phyloP scores from a whole-genome alignment of 2,888 invertebrate species.

The Ectropis crepuscularia region DNA sequence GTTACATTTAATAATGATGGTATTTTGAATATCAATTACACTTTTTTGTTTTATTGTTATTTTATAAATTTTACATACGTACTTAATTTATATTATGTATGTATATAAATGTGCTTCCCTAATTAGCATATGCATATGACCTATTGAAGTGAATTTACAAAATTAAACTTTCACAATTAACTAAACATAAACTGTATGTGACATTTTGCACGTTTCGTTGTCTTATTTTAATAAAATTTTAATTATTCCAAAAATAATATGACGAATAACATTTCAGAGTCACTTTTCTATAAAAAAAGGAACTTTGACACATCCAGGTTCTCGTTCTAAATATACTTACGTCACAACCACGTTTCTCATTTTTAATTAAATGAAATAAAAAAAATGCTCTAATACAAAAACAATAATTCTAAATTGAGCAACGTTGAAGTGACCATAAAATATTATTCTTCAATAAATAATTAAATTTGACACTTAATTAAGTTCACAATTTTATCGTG shows the following conservation, averaged over 20 bases:
- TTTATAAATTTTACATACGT: constrained; percentile 72
- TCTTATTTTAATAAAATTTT: constrained; percentile 29
- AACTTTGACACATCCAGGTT: constrained; percentile 60
- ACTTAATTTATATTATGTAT: constrained; percentile 57
- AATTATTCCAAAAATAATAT: constrained; percentile 42
- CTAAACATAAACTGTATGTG: constrained; percentile 21
- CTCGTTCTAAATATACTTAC: constrained; percentile 60
- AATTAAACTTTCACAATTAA: constrained; percentile 20
- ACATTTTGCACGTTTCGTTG: constrained; percentile 23
- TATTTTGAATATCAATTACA: constrained; percentile 80
- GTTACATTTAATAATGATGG: constrained; percentile 77
- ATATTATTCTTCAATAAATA: constrained; percentile 67
- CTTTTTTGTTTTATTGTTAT: constrained; percentile 68
- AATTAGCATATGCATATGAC: constrained; percentile 48
- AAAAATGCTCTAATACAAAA: constrained; percentile 58
- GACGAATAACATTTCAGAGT: constrained; percentile 77
- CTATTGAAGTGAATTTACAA: constrained; percentile 29
- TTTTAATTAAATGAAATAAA: constrained; percentile 53
- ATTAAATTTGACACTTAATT: constrained; percentile 5
- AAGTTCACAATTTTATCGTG: not conserved
- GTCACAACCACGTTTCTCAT: constrained; percentile 76
- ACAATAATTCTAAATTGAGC: constrained; percentile 75
- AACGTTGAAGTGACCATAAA: constrained; percentile 74
- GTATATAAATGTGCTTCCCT: constrained; percentile 62
- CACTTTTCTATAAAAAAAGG: constrained; percentile 64